These are phyloP conservation scores for Falco berigora DNA, from an alignment of 2,797 vertebrate species.

Conservation along the genomic window DNA sequence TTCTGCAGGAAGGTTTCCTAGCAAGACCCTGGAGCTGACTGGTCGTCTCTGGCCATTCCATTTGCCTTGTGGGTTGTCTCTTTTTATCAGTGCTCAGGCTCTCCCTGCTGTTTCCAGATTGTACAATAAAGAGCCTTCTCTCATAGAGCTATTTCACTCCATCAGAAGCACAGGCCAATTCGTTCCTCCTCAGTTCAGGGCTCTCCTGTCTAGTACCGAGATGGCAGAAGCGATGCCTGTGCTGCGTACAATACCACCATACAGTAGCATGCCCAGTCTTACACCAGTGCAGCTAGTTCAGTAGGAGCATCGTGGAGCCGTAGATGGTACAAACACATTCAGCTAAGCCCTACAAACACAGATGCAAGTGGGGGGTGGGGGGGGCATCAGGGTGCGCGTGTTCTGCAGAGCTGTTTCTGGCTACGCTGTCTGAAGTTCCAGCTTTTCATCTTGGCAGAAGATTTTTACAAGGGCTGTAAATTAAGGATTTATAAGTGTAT, in stretches of 20 bases:
- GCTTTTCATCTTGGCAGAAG: slow-evolving; percentile 56
- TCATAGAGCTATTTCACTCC: not conserved
- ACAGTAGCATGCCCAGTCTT: not conserved
- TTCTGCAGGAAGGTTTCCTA: not conserved
- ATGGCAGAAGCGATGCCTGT: not conserved
- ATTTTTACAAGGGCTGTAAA: slow-evolving; percentile 64
- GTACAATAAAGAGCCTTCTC: not conserved
- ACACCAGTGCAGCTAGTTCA: not conserved
- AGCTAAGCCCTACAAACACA: not conserved
- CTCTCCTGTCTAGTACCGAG: not conserved
- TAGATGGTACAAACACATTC: not conserved
- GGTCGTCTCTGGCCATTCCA: not conserved
- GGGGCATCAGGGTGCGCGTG: not conserved
- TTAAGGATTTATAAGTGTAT: slow-evolving; percentile 50
- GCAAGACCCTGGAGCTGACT: not conserved
- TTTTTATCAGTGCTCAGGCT: not conserved
- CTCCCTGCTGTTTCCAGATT: not conserved
- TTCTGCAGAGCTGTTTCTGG: not conserved
- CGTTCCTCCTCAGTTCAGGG: not conserved
- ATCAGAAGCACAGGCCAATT: not conserved
- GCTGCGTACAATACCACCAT: not conserved
- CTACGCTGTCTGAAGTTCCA: not conserved
- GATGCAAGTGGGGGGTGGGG: not conserved
- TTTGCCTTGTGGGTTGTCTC: not conserved
- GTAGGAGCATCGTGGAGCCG: not conserved